Base-by-base conservation (phyloP, 2,113 vertebrate genomes). In the Clupea harengus region DNA sequence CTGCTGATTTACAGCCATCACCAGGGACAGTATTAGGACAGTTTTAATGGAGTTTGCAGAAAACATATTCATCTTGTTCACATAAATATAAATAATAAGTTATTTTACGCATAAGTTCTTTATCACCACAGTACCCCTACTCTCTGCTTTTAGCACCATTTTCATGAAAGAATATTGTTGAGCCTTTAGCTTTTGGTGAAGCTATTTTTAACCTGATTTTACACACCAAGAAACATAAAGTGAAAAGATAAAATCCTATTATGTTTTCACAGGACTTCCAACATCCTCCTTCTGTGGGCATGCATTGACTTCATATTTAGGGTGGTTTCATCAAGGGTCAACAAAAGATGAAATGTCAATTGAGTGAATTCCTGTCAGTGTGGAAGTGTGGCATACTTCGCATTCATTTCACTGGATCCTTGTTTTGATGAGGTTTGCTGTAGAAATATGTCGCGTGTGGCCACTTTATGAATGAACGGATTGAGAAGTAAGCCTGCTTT, bases 401-500 rank as follows among this genome's bases (percentile, higher is more conserved):
- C 72, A 78, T 78, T 78, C 72, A 39, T 78, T 32, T 13, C 32
- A 17, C 15, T 78, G 11, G 2, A 17, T 78, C 10, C 32, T 44
- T 78, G 25, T 78, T 78, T 78, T 78, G 72, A 15, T 78, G 72
- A 78, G 13, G 25, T 78, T 6, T 78, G 72, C 13, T 15, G 72
- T 39, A 39, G 32, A 78, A 32, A 78, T 39, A 39, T 78, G 13
- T 44, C 2, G 28, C 28, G 13, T 78, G 28, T 85, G 84, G 83
- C 72, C 72, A 78, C 81, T 88, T 32, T 84, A 47, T 72, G 45
- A 54, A 60, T 82, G 83, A 85, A 60, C 25, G 39, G 44, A 44
- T 81, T 64, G 50, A 60, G 52, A 49, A 44, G 20, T 64, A 44
- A 45, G 47, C 45, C 8, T 60, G 50, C 17, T 64, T 83, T 78